Base-by-base conservation (phyloP, 2,888 invertebrate genomes). In the Ditula angustiorana region DNA sequence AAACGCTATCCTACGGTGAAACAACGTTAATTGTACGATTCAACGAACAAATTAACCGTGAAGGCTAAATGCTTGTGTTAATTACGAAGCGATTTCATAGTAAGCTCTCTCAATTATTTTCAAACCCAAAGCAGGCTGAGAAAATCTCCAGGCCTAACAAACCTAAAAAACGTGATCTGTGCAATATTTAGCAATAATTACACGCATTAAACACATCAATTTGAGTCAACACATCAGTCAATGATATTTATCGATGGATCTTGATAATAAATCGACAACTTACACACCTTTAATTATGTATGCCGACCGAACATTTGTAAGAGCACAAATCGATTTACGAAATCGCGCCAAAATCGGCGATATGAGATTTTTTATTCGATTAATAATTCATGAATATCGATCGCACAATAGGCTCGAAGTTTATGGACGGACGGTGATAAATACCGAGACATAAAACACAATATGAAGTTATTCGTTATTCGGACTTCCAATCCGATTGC, bases 361-460 rank as follows among this genome's bases (percentile, higher is more conserved):
- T 86, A 85, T 86, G 82, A 76, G 81, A 87, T 86, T 83, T n/a
- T 78, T 72, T 80, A 78, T 76, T 76, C 75, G 71, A 85, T 90
- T 81, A 87, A 90, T 88, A 78, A 90, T 90, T 88, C 85, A 90
- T 88, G 81, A 85, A 77, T 76, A 75, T 80, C 81, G 78, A 82
- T 80, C 82, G 80, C 76, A 88, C 86, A 87, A 87, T 89, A 82
- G 84, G 77, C 79, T 77, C 76, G 76, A 82, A 85, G 84, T 85
- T 86, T 86, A 86, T 84, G 80, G 81, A 86, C 83, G 80, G 81
- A 69, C 71, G 68, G 74, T 70, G 73, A 76, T 82, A 83, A 80
- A 79, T 79, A 74, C 75, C 60, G 62, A 70, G 71, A 74, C 74
- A 77, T 72, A 70, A 73, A 71, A 69, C 21, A 28, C 13, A 21